phyloP scores from a whole-genome alignment of 2,888 invertebrate species.

The Tetanocera ferruginea region DNA sequence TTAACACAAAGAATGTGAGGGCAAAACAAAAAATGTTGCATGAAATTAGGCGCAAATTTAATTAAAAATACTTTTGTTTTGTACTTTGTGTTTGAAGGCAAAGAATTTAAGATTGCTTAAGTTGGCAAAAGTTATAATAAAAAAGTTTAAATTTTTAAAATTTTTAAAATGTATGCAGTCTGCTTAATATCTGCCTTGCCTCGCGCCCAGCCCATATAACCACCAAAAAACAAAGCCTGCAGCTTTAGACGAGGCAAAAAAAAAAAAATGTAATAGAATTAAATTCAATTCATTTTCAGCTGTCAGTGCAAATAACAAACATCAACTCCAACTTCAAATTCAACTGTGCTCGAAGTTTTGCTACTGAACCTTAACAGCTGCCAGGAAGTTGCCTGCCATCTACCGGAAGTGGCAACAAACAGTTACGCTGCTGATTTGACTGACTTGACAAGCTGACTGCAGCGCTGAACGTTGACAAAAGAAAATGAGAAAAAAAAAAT shows the following conservation, averaged over 20 bases:
- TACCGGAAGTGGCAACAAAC: slow-evolving; percentile 39
- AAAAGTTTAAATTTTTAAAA: too few relatives aligned
- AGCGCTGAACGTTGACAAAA: background rate
- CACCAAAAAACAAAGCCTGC: background rate
- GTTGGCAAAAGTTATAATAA: background rate
- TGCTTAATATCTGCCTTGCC: background rate
- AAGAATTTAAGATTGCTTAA: background rate
- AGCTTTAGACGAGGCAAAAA: background rate
- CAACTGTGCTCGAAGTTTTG: background rate
- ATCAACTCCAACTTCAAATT: background rate
- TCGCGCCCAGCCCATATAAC: background rate
- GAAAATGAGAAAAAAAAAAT: background rate
- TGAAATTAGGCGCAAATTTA: background rate
- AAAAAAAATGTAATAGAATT: slow-evolving; percentile 19
- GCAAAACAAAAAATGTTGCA: background rate
- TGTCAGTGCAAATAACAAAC: slow-evolving; percentile 27
- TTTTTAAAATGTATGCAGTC: background rate
- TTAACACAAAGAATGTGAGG: too few relatives aligned
- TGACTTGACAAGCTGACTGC: too few relatives aligned
- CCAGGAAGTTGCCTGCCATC: slow-evolving; percentile 39
- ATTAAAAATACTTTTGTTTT: background rate
- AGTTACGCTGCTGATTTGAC: background rate
- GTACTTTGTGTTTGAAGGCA: background rate
- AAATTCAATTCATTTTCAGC: slow-evolving; percentile 37
- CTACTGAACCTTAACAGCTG: slow-evolving; percentile 15